Evolutionary conservation across 2,888 invertebrate species (phyloP).

Genomic region (Sclerodermus sp.): DNA sequence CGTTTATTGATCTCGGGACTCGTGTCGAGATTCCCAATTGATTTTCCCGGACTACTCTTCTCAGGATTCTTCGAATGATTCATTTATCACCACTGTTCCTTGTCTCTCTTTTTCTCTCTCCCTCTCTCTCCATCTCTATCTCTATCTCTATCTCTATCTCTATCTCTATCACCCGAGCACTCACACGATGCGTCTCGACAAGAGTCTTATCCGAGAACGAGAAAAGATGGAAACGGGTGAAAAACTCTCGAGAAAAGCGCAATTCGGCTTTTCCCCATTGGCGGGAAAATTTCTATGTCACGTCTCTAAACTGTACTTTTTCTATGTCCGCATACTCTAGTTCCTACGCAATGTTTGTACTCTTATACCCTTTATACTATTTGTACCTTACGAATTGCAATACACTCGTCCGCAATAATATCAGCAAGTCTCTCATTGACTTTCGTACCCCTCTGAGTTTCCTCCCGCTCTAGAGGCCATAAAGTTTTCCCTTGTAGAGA

Average conservation of each 20-base stretch:
- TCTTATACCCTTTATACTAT: constrained; percentile 58
- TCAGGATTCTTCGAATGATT: neutral
- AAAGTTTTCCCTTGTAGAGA: too few species aligned
- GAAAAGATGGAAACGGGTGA: constrained; percentile 15
- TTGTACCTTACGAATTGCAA: constrained; percentile 57
- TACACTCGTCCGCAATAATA: constrained; percentile 57
- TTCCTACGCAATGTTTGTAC: constrained; percentile 58
- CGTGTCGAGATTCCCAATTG: constrained; percentile 31
- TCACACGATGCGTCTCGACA: constrained; percentile 24
- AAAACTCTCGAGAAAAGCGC: constrained; percentile 23
- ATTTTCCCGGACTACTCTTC: constrained; percentile 5
- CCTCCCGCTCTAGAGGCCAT: too few species aligned
- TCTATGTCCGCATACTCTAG: constrained; percentile 56
- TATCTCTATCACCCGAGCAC: too few species aligned
- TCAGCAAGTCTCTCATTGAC: neutral
- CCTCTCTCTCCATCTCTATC: neutral
- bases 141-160: neutral
- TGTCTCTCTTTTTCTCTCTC: neutral
- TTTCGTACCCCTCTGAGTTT: too few species aligned
- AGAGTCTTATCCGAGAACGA: constrained; percentile 26
- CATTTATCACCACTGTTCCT: too few species aligned
- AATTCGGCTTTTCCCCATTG: constrained; percentile 15
- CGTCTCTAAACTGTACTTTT: constrained; percentile 49
- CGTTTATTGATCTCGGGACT: constrained; percentile 32
- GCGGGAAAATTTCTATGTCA: constrained; percentile 26